Evolutionary conservation across 2,113 vertebrate genomes (phyloP).

Genomic region (Prionailurus viverrinus): DNA sequence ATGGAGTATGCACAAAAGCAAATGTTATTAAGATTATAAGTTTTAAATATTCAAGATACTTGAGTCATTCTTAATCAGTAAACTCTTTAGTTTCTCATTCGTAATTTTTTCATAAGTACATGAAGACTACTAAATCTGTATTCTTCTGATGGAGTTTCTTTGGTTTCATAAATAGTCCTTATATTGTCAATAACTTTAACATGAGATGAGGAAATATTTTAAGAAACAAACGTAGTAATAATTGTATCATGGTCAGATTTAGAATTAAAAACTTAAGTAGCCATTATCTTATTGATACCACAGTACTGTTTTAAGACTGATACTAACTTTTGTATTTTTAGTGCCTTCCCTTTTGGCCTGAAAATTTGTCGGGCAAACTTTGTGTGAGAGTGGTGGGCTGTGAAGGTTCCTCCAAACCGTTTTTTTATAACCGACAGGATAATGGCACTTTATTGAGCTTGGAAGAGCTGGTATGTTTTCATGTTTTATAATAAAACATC

Average conservation of each 20-base stretch:
- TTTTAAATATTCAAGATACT: slow-evolving; percentile 15
- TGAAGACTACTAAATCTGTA: neutral
- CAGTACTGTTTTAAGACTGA: slow-evolving; percentile 17
- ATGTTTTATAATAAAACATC: slow-evolving; percentile 12
- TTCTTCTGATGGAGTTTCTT: slow-evolving; percentile 9
- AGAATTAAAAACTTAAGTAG: slow-evolving; percentile 42
- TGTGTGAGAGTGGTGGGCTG: slow-evolving; percentile 93
- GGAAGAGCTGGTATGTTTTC: slow-evolving; percentile 90
- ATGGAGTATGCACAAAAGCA: neutral
- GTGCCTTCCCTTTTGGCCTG: slow-evolving; percentile 98
- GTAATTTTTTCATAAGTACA: neutral
- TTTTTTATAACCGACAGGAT: slow-evolving; percentile 94
- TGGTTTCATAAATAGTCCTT: neutral
- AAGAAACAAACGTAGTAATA: neutral
- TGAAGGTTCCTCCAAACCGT: slow-evolving; percentile 90
- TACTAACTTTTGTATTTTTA: slow-evolving; percentile 77
- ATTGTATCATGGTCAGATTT: neutral
- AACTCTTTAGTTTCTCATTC: neutral
- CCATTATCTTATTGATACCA: neutral
- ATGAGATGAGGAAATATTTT: neutral
- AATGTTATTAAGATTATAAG: neutral
- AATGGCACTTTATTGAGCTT: slow-evolving; percentile 94
- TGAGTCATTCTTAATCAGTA: neutral
- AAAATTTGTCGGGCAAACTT: slow-evolving; percentile 91
- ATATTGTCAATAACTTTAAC: slow-evolving; percentile 8